phyloP scores from a whole-genome alignment of 2,888 invertebrate species.

The Lithophane socia region DNA sequence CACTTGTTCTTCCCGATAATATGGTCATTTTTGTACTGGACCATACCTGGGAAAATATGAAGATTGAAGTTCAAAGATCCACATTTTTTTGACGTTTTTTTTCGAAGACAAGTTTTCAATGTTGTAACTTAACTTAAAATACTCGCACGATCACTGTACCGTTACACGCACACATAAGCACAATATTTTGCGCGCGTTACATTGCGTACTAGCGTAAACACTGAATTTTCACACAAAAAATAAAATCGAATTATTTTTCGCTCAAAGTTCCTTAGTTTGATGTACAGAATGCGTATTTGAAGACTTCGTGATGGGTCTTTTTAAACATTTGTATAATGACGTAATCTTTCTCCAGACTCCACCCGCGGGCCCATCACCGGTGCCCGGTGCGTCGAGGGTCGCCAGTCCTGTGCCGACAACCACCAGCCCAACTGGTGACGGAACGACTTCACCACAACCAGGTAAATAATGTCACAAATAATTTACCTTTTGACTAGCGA shows the following conservation, averaged over 20 bases:
- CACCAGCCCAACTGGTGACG: constrained; percentile 69
- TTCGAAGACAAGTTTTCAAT: too few relatives aligned
- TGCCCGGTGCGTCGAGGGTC: constrained; percentile 67
- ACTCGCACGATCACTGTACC: too few relatives aligned
- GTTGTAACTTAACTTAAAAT: too few relatives aligned
- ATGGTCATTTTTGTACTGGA: neutral
- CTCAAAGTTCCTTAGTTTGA: neutral
- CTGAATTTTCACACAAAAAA: neutral
- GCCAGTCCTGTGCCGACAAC: constrained; percentile 71
- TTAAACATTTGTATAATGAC: neutral
- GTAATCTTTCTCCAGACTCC: constrained; percentile 60
- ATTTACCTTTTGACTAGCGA: too few relatives aligned
- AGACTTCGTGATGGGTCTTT: neutral
- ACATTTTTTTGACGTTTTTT: neutral
- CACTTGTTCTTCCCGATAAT: neutral
- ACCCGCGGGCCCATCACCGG: constrained; percentile 68
- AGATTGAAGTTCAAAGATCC: neutral
- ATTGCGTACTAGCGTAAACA: neutral
- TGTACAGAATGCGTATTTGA: neutral
- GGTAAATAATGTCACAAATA: constrained; percentile 60
- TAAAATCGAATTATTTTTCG: neutral
- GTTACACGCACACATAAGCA: too few relatives aligned
- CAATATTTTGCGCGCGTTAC: too few relatives aligned
- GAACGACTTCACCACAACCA: constrained; percentile 65
- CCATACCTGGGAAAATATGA: neutral